phyloP scores from a whole-genome alignment of 2,113 vertebrate genomes.

The Nymphicus hollandicus region DNA sequence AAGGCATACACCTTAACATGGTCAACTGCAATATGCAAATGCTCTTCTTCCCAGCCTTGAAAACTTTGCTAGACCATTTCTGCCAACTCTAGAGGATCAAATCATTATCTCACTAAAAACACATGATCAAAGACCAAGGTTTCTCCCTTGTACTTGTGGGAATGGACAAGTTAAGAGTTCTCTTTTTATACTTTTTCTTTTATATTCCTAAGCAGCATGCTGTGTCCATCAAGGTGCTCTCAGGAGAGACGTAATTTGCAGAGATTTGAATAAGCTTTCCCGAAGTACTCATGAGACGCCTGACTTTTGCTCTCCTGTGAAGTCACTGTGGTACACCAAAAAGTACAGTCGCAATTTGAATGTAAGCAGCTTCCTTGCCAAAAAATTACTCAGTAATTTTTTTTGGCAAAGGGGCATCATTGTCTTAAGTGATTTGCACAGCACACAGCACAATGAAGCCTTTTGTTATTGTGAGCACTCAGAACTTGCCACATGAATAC shows the following conservation, averaged over 20 bases:
- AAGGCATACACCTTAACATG: background rate
- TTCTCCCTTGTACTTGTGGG: background rate
- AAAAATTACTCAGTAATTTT: background rate
- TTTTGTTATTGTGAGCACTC: background rate
- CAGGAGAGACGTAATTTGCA: background rate
- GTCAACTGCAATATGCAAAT: background rate
- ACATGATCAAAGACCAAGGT: background rate
- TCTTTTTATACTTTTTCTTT: background rate
- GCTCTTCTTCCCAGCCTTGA: background rate
- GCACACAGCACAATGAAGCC: background rate
- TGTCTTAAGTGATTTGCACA: background rate
- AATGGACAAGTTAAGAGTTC: background rate
- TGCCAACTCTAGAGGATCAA: background rate
- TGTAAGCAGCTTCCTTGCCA: background rate
- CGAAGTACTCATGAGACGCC: background rate
- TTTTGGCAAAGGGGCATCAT: background rate
- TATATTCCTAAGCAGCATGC: fast-evolving
- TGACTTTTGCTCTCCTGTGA: background rate
- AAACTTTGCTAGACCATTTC: background rate
- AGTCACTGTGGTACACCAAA: background rate
- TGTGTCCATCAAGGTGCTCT: background rate
- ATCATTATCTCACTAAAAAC: background rate
- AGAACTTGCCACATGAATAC: background rate
- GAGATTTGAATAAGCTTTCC: background rate
- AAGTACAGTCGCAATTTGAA: background rate